Evolutionary conservation across 2,888 invertebrate species (phyloP).

Genomic region (Odontothrips loti): DNA sequence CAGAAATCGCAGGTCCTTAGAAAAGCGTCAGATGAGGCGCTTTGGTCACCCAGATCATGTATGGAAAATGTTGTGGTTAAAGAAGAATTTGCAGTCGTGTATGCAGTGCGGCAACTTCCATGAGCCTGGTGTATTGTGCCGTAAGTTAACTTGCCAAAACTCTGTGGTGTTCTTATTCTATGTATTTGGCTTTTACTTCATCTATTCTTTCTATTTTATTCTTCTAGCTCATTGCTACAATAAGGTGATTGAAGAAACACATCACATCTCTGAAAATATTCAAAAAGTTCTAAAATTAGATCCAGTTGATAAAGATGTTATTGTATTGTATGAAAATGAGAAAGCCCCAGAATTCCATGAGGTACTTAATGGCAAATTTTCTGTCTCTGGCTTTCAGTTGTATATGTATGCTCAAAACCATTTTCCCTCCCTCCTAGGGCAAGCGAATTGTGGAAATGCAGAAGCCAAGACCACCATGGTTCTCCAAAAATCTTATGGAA

Average conservation of each 20-base stretch:
- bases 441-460: constrained; percentile 82
- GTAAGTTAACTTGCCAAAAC: constrained; percentile 52
- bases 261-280: constrained; percentile 71
- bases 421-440: constrained; percentile 43
- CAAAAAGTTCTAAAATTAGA: constrained; percentile 62
- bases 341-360: constrained; percentile 49
- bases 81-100: constrained; percentile 70
- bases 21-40: constrained; percentile 67
- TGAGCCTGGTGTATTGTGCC: constrained; percentile 73
- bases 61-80: constrained; percentile 66
- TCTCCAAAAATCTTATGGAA: constrained; percentile 76
- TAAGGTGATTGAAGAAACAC: constrained; percentile 75
- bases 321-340: constrained; percentile 75
- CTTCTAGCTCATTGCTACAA: constrained; percentile 77
- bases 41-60: constrained; percentile 64
- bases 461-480: constrained; percentile 83
- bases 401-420: neutral
- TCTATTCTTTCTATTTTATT: constrained; percentile 29
- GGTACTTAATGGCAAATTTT: constrained; percentile 40
- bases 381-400: constrained; percentile 28
- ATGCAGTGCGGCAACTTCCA: constrained; percentile 79
- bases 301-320: constrained; percentile 78
- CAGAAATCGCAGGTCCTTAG: constrained; percentile 69
- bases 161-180: neutral
- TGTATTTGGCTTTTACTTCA: neutral